phyloP scores from a whole-genome alignment of 2,113 vertebrate genomes.

The Apteryx mantelli region DNA sequence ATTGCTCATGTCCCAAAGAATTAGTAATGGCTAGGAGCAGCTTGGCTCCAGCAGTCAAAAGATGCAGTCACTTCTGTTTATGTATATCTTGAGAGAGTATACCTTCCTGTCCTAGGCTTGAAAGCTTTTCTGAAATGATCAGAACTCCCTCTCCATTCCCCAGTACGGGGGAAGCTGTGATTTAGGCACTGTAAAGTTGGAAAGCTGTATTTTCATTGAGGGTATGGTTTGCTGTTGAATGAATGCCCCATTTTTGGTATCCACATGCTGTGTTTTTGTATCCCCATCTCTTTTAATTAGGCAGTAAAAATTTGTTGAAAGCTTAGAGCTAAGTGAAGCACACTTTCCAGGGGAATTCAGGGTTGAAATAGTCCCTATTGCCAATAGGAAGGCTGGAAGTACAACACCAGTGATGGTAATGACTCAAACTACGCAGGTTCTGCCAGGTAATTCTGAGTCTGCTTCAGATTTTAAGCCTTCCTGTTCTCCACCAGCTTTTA shows the following conservation, averaged over 20 bases:
- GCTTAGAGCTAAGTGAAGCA: not conserved
- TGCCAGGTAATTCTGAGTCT: not conserved
- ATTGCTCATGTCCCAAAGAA: not conserved
- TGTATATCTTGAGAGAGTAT: not conserved
- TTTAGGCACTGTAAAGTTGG: not conserved
- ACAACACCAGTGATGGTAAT: not conserved
- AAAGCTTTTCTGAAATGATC: not conserved
- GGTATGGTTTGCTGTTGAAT: not conserved
- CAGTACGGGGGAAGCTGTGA: not conserved
- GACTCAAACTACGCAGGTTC: not conserved
- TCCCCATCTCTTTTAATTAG: not conserved
- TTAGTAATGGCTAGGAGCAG: not conserved
- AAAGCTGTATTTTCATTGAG: not conserved
- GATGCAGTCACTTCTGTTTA: not conserved
- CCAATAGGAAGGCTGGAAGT: not conserved
- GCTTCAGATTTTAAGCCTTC: not conserved
- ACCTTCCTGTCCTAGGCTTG: not conserved
- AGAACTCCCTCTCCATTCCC: rapidly evolving
- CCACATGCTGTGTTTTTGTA: not conserved
- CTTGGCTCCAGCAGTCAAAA: not conserved
- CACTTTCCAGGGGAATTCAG: not conserved
- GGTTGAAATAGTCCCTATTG: not conserved
- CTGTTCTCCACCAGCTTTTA: not conserved
- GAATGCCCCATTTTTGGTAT: not conserved
- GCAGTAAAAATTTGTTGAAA: not conserved